Base-by-base conservation (phyloP, 64 coral and sea anemone genomes). In the Montipora foliosa region DNA sequence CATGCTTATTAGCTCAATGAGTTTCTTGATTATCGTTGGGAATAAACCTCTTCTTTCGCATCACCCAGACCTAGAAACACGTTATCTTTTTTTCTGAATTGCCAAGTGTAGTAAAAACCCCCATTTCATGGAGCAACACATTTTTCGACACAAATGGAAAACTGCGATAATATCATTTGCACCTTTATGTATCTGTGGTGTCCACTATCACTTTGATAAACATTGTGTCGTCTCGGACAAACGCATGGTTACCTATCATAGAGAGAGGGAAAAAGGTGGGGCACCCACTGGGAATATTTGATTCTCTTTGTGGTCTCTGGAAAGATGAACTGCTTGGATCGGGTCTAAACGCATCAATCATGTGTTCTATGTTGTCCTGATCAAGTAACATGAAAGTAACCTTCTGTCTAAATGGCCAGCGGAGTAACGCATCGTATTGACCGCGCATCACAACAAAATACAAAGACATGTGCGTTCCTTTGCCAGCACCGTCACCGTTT, bases 161-260 rank as follows among this genome's bases (percentile, higher is more conserved):
- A 2, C 9, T 7, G 6, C 0, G 9, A 7, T 9, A 55, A 5
- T 55, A 7, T 9, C 52, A 13, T 66, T 66, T 6, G 0, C 61
- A 66, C 3, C 10, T 47, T 83, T 66, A 83, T 83, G 37, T 45
- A 67, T 91, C 77, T 9, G 60, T 12, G 49, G 12, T 77, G 48
- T 93, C 91, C 4, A 93, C 91, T 15, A 93, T 87, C 7, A 93
- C 49, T 61, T 93, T 87, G 4, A 93, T 67, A 61, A 93, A 93
- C 81, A 93, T 93, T 5, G 74, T 79, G 12, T 93, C 91, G 91
- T 93, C 91, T 20, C 46, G 59, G 45, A 93, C 84, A 47, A 87
- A 87, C 7, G 91, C 81, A 72, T 93, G 91, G 13, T 80, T 85
- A 21, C 49, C 47, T 17, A 93, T 53, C 81, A 87, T 44, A 11